Conservation (phyloP, 2,113 vertebrate genomes). For the Stigmatopora argus region DNA sequence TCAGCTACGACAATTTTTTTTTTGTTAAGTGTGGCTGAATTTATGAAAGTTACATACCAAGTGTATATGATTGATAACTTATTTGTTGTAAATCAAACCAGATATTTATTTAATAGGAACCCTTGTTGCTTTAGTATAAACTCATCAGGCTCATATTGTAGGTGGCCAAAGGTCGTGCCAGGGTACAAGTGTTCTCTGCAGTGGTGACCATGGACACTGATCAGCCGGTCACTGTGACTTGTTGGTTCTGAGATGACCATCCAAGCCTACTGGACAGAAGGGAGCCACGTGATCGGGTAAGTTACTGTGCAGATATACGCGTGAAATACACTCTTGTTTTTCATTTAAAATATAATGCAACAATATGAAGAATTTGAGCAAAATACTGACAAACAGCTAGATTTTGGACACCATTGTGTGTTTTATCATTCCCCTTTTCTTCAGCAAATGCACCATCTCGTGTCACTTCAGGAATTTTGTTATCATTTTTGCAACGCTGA, state of each 20-base stretch:
- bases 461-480: neutral
- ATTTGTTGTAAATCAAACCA: neutral
- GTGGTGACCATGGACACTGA: conserved; percentile 9
- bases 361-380: neutral
- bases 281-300: neutral
- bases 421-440: neutral
- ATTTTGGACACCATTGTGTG: neutral
- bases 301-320: neutral
- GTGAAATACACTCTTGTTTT: neutral
- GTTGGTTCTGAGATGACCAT: neutral
- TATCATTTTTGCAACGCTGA: too few relatives aligned
- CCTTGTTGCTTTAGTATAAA: neutral
- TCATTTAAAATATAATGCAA: neutral
- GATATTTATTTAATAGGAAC: neutral
- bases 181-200: neutral
- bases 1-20: neutral
- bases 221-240: conserved; percentile 2
- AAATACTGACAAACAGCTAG: neutral
- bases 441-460: neutral
- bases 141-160: neutral
- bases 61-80: neutral
- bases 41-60: neutral
- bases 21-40: neutral
- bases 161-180: neutral
- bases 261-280: neutral